Base-by-base conservation (phyloP, 2,888 invertebrate genomes). In the Thymelicus lineola region DNA sequence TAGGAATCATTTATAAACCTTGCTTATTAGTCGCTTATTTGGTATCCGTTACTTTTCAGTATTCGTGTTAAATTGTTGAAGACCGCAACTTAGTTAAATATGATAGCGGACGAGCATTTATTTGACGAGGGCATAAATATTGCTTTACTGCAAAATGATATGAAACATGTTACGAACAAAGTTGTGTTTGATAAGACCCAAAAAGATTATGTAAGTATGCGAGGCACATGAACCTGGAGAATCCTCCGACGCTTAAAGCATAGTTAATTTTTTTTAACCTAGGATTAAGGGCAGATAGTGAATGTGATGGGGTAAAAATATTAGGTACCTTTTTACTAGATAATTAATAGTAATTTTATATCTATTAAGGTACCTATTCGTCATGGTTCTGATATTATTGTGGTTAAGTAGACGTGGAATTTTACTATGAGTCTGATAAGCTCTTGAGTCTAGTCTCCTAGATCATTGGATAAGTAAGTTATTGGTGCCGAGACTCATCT, bases 61-160 rank as follows among this genome's bases (percentile, higher is more conserved):
- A 50, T 17, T 36, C 35, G 5, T 28, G 38, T n/a, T 50, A 36
- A 55, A 35, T 55, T 20, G 5, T 20, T 55, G 55, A 10, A 55
- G 28, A 14, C 10, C 20, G 1, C 28, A 28, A 28, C 28, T 28
- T 28, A 45, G 55, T 38, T 3, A 38, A 85, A 65, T 66, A 86
- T 86, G 86, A 93, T 93, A 73, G 84, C 89, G 1, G 93, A 93
- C 58, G 69, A 69, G 66, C 82, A 91, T 72, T 77, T 87, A 61
- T 92, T 93, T 68, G 93, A 93, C 50, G 92, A 93, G 72, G 88
- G 88, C 6, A 84, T 93, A 48, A 90, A 88, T 69, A 89, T 84
- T 71, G 83, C 85, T 0, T 75, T 90, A 20, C 75, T 92, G 6
- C 75, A 84, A 57, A 80, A 84, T 75, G 93, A 93, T 71, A 93